Percentiles rank a stretch among this genome's conserved stretches.
Conservation (phyloP, 2,888 invertebrate species). For the Hetaerina titia region DNA sequence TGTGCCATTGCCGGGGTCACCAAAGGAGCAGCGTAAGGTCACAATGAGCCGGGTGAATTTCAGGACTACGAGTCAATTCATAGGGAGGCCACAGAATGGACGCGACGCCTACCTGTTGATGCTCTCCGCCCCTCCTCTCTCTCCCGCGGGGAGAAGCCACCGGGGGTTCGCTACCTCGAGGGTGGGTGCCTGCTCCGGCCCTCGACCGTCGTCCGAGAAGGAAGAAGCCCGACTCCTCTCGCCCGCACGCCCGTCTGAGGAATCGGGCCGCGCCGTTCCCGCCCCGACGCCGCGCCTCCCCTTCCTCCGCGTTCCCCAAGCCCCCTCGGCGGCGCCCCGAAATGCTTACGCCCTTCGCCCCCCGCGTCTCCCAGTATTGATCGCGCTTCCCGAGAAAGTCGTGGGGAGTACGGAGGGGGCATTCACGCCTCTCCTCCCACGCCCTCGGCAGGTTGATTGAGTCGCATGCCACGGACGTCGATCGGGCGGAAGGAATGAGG, state of each 20-base stretch:
- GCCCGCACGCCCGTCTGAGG: not conserved
- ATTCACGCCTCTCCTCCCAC: not conserved
- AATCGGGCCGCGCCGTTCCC: not conserved
- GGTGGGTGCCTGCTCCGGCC: not conserved
- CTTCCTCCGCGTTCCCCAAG: not conserved
- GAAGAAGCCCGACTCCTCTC: not conserved
- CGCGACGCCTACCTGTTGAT: not conserved
- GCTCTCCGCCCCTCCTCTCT: not conserved
- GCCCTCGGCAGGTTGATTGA: not conserved
- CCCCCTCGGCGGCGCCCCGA: not conserved
- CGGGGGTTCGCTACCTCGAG: no score
- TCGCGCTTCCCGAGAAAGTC: not conserved
- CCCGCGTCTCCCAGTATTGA: conserved; percentile 41
- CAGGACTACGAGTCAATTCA: not conserved
- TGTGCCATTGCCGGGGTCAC: not conserved
- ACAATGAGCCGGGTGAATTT: not conserved
- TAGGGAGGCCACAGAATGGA: not conserved
- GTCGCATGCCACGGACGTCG: not conserved
- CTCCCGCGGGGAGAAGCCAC: not conserved
- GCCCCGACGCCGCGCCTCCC: not conserved
- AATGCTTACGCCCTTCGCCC: not conserved
- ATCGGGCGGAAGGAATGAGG: not conserved
- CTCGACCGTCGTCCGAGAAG: not conserved
- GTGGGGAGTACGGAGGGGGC: not conserved
- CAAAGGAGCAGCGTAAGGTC: no score